Evolutionary conservation across 2,797 vertebrate species (phyloP).

Genomic region (Poeciliopsis presidionis): DNA sequence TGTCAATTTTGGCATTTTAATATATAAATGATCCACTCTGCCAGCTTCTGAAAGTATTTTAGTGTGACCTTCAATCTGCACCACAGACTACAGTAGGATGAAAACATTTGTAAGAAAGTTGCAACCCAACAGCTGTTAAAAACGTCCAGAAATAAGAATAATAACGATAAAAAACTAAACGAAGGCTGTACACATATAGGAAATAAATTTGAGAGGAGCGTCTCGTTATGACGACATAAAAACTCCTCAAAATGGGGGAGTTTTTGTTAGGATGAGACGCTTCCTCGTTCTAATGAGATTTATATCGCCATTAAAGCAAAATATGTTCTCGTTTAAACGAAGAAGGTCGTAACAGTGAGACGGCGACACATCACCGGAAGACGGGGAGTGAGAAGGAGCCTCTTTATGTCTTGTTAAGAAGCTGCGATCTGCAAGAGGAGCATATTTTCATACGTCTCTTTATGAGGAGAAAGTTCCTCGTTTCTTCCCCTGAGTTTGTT

Average conservation of each 20-base stretch:
- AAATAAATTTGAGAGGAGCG: not conserved
- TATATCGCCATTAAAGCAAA: not conserved
- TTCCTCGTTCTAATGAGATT: not conserved
- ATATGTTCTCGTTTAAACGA: not conserved
- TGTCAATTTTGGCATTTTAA: not conserved
- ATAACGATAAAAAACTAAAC: not conserved
- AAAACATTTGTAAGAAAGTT: not conserved
- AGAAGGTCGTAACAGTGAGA: not conserved
- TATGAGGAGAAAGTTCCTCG: not conserved
- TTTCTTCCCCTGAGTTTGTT: not conserved
- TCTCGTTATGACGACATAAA: not conserved
- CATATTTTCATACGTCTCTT: not conserved
- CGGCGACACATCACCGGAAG: not conserved
- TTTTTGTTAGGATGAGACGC: not conserved
- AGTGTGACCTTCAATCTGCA: not conserved
- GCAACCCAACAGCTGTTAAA: not conserved
- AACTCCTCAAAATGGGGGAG: not conserved
- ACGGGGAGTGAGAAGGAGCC: not conserved
- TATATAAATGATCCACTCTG: not conserved
- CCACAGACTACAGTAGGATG: not conserved
- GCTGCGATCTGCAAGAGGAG: not conserved
- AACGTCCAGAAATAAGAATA: not conserved
- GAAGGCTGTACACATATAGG: not conserved
- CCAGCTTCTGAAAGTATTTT: not conserved
- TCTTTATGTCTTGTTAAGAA: not conserved